Evolutionary conservation across 2,113 vertebrate genomes (phyloP), one percentile per base, ranked within the genome.

Genomic region (Lates calcarifer): DNA sequence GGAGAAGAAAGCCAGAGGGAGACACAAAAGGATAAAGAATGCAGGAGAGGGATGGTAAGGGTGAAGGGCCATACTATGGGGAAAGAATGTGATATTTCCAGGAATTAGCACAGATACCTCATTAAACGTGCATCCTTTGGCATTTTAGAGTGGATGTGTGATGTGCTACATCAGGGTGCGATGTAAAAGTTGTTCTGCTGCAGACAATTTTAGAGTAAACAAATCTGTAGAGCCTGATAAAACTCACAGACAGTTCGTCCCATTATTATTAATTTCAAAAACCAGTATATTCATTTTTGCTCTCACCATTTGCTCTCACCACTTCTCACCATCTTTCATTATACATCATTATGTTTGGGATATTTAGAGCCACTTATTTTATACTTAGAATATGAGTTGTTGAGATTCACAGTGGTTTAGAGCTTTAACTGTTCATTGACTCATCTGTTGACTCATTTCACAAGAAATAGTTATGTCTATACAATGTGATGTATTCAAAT

Each of bases 101-200:
- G 67, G 86, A 92, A 89, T 79, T 82, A 80, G 74, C 74, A 62
- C 66, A 29, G 39, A 71, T 63, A 29, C 33, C 45, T 85, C 74
- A 83, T 75, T 78, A 77, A 81, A 79, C 4, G 0, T 73, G 72
- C 35, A 51, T 29, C 51, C 33, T 24, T 0, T 28, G 33, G 60
- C 49, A 73, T 49, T 80, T 85, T 86, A 53, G 77, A 84, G 80
- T 24, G 35, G 33, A 43, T 4, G 22, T 87, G 89, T 60, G 65
- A 84, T 31, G 69, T 58, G 37, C 67, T 66, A 33, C 14, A 13
- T 63, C 47, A 67, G 8, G 0, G 14, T 65, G 69, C 49, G 33
- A 33, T 62, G 47, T 43, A 28, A 62, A 24, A 11, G 43, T 28
- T 15, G 3, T 15, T 57, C n/a, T 39, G 9, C 4, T 47, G 51